Percentiles rank a stretch among this genome's conserved stretches.
These are phyloP conservation scores for Anabas testudineus DNA, from an alignment of 2,797 vertebrate species.

Conservation along the genomic window DNA sequence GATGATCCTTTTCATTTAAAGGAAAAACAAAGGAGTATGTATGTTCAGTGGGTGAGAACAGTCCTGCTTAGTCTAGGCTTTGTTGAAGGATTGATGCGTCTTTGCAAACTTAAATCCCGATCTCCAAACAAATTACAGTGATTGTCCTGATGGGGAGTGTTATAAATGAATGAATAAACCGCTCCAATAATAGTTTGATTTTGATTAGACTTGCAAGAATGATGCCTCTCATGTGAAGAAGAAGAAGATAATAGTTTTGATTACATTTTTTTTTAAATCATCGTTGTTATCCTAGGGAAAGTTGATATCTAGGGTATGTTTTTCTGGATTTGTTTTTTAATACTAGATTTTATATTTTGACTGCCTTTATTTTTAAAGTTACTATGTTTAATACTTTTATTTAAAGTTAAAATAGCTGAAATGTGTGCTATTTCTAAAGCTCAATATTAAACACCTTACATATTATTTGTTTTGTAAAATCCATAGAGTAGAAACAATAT, in stretches of 20 bases:
- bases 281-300: slow-evolving; percentile 22
- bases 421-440: background rate
- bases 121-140: slow-evolving; percentile 36
- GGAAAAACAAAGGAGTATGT: background rate
- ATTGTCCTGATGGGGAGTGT: slow-evolving; percentile 24
- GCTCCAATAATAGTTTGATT: slow-evolving; percentile 26
- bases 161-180: slow-evolving; percentile 16
- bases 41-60: background rate
- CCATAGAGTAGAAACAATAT: background rate
- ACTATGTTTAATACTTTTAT: too few species aligned
- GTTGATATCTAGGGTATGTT: background rate
- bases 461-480: slow-evolving; percentile 3
- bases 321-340: background rate
- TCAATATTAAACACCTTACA: background rate
- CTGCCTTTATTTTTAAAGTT: background rate
- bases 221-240: slow-evolving; percentile 18
- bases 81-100: slow-evolving; percentile 30
- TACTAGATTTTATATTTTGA: background rate
- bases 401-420: background rate
- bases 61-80: slow-evolving; percentile 6
- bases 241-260: slow-evolving; percentile 3
- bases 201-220: slow-evolving; percentile 20
- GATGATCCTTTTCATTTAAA: slow-evolving; percentile 1
- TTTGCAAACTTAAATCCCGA: slow-evolving; percentile 6
- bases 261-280: slow-evolving; percentile 17